A percentile compares a stretch with the other conserved stretches of the same genome.
phyloP scores from a whole-genome alignment of 2,888 invertebrate species.

The Microctonus aethiopoides region DNA sequence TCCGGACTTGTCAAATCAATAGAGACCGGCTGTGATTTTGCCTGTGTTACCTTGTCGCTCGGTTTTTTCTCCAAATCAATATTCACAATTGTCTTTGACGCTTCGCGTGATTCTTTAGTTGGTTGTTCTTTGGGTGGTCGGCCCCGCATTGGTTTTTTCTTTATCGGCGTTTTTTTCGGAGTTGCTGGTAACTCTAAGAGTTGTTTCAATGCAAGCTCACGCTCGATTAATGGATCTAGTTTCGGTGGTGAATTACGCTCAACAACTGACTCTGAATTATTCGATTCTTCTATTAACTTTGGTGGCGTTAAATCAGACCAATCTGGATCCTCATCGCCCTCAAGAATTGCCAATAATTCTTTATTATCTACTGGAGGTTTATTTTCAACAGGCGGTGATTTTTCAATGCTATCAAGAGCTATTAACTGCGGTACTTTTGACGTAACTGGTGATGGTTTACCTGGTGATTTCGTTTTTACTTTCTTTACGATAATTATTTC shows the following conservation, averaged over 20 bases:
- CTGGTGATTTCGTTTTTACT: constrained; percentile 67
- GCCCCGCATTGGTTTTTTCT: constrained; percentile 40
- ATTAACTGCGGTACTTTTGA: not conserved
- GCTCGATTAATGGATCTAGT: constrained; percentile 67
- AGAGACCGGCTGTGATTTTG: constrained; percentile 30
- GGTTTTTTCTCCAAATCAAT: constrained; percentile 34
- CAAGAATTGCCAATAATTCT: constrained; percentile 71
- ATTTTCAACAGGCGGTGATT: not conserved
- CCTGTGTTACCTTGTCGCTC: constrained; percentile 23
- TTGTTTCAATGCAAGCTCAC: constrained; percentile 72
- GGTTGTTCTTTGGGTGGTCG: constrained; percentile 11
- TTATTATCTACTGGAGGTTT: constrained; percentile 64
- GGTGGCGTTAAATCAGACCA: constrained; percentile 63
- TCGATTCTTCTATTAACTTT: constrained; percentile 32
- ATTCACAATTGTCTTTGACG: constrained; percentile 23
- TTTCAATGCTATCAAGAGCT: not conserved
- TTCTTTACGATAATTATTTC: constrained; percentile 70
- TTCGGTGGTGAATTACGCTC: constrained; percentile 46
- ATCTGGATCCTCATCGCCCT: constrained; percentile 69
- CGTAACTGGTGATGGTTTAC: constrained; percentile 60
- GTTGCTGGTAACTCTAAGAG: constrained; percentile 68
- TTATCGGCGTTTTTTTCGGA: constrained; percentile 43
- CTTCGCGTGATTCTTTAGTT: constrained; percentile 13
- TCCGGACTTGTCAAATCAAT: constrained; percentile 27
- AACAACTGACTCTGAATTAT: not conserved